Evolutionary conservation across 2,888 invertebrate species (phyloP), one percentile per base, ranked within the genome.

Genomic region (Lasioglossum oenotherae): DNA sequence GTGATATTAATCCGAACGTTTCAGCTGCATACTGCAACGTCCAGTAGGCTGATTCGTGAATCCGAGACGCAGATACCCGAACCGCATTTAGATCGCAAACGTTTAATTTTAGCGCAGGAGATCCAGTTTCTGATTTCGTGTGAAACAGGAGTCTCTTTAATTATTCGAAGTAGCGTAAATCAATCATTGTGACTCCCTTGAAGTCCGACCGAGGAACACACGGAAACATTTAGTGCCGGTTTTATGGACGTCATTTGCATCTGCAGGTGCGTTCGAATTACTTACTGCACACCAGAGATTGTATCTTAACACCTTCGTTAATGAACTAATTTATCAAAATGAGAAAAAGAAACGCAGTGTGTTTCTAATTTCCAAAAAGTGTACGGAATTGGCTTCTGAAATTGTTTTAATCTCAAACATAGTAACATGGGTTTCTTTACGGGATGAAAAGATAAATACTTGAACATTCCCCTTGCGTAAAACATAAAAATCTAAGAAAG

Each of bases 131-230:
- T 35, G 67, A 67, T 67, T 35, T 19, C 35, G 31, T 19, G 35
- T 67, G 60, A 60, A 60, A 35, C 67, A 31, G 6, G 35, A 67
- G 35, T 67, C 67, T 67, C 67, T 35, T 67, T 67, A 67, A 67
- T 67, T 67, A 67, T 67, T 35, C 67, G 35, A 31, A 67, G 67
- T 67, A 67, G 67, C 35, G 35, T 67, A 31, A 67, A 67, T 67
- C 67, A 67, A 67, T 67, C 31, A 67, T 67, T 35, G 67, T 31
- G 67, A 67, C 67, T 67, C 16, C 67, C 35, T 19, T 31, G 35
- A 35, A 31, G 53, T 53, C 60, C 12, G 60, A 12, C 60, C 12
- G 60, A 27, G 60, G 27, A 60, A 14, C 60, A 27, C 60, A 27
- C 60, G 60, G 60, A 60, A 60, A 60, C 60, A 16, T 27, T 60